These are phyloP conservation scores for Chauna torquata DNA, from an alignment of 2,113 vertebrate species.

Conservation along the genomic window DNA sequence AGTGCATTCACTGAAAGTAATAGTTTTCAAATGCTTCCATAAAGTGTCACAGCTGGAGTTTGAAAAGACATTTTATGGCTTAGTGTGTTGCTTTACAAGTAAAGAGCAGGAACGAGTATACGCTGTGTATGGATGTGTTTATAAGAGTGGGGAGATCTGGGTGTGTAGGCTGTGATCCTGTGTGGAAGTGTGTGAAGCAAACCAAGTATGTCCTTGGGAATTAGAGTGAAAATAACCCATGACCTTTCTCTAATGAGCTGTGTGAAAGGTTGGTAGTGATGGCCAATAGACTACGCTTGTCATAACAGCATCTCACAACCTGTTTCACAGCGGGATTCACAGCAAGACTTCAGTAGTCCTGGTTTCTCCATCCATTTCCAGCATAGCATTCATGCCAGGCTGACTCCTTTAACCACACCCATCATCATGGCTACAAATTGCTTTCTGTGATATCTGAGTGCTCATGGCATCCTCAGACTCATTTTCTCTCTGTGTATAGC, in stretches of 20 bases:
- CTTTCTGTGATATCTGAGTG: neutral
- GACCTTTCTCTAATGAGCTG: constrained; percentile 60
- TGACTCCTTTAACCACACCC: neutral
- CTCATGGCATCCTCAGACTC: neutral
- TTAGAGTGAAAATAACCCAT: constrained; percentile 34
- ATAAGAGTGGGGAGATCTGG: neutral
- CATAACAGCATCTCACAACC: constrained; percentile 27
- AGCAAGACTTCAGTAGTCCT: constrained; percentile 13
- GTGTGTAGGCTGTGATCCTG: neutral
- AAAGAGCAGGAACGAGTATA: constrained; percentile 27
- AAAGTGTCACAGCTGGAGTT: constrained; percentile 53
- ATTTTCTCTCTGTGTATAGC: neutral
- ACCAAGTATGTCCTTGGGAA: constrained; percentile 17
- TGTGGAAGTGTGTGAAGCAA: constrained; percentile 38
- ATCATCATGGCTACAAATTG: neutral
- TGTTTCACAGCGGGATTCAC: constrained; percentile 34
- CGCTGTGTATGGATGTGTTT: neutral
- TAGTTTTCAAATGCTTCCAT: constrained; percentile 52
- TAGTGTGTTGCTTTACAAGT: constrained; percentile 34
- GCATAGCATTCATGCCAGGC: neutral
- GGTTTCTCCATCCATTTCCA: constrained; percentile 37
- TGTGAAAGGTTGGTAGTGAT: constrained; percentile 51
- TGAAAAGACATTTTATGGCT: constrained; percentile 32
- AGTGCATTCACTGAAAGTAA: constrained; percentile 24
- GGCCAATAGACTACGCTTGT: constrained; percentile 29